phyloP scores from a whole-genome alignment of 1,140 invertebrate genomes.

The Drusus annulatus region DNA sequence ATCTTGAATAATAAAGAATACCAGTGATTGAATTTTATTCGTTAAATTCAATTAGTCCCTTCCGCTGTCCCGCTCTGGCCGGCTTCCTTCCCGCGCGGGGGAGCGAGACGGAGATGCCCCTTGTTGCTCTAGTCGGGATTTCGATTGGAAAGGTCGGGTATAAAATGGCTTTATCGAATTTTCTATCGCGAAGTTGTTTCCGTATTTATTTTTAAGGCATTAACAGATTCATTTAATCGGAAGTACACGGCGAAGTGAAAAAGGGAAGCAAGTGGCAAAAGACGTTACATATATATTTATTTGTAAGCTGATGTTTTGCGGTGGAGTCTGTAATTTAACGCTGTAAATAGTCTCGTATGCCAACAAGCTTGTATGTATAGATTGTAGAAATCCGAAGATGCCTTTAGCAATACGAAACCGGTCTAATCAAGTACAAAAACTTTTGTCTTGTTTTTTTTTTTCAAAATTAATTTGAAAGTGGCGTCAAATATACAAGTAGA shows the following conservation, averaged over 20 bases:
- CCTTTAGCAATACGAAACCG: no score
- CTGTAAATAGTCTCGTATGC: no score
- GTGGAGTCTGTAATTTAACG: no score
- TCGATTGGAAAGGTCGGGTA: slow-evolving; percentile 51
- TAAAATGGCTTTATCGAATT: slow-evolving; percentile 56
- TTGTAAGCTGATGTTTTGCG: no score
- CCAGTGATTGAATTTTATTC: slow-evolving; percentile 74
- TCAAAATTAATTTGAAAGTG: no score
- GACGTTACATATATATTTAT: no score
- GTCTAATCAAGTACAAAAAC: no score
- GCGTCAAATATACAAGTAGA: no score
- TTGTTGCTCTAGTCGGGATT: slow-evolving; percentile 51
- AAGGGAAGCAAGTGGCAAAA: background rate
- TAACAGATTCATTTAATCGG: slow-evolving; percentile 26
- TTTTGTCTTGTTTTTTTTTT: no score
- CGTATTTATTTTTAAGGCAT: slow-evolving; percentile 49
- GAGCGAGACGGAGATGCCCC: slow-evolving; percentile 56
- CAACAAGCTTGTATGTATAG: no score
- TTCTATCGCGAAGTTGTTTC: slow-evolving; percentile 53
- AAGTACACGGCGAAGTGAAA: background rate
- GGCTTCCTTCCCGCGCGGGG: slow-evolving; percentile 64
- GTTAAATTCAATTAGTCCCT: slow-evolving; percentile 74
- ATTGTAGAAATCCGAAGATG: no score
- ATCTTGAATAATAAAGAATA: slow-evolving; percentile 75
- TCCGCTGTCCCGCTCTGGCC: slow-evolving; percentile 12